Evolutionary conservation across 1,140 invertebrate species (phyloP).

Genomic region (Drosophila ficusphila): DNA sequence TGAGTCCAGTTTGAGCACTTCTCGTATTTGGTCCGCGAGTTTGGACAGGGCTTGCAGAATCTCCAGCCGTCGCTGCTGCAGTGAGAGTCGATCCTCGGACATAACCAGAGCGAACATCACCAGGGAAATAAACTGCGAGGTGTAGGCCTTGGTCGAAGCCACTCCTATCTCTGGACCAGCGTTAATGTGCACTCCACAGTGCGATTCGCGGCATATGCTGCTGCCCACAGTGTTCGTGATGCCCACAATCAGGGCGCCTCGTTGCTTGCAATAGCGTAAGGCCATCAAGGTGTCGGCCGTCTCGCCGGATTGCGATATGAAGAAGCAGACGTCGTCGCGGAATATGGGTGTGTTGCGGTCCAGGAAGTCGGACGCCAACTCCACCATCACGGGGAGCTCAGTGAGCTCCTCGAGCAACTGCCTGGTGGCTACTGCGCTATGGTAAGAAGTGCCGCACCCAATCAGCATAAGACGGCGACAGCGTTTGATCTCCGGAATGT

Average conservation of each 20-base stretch:
- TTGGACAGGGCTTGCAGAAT: conserved; percentile 96
- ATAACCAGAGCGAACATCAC: conserved; percentile 99
- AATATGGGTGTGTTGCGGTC: conserved; percentile 99
- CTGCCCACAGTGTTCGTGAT: conserved; percentile 95
- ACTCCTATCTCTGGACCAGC: conserved; percentile 99
- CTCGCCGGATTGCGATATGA: conserved; percentile 99
- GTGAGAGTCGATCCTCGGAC: conserved; percentile 97
- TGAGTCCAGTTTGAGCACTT: conserved; percentile 94
- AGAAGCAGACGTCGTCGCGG: conserved; percentile 99
- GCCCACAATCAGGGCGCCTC: conserved; percentile 98
- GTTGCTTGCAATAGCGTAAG: conserved; percentile 96
- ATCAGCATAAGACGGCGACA: conserved; percentile 98
- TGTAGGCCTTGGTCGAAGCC: conserved; percentile 99
- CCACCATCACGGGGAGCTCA: conserved; percentile 99
- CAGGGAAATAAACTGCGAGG: conserved; percentile 98
- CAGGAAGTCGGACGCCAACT: conserved; percentile 99
- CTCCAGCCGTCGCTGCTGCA: conserved; percentile 91
- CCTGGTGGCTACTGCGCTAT: conserved; percentile 98
- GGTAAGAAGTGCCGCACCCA: conserved; percentile 99
- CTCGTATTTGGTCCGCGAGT: conserved; percentile 92
- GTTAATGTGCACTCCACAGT: conserved; percentile 99
- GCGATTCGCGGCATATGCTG: conserved; percentile 98
- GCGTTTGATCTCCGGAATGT: conserved; percentile 98
- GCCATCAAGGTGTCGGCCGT: conserved; percentile 99
- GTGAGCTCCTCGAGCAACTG: conserved; percentile 99